phyloP scores from a whole-genome alignment of 2,797 vertebrate genomes.

The Periparus ater region DNA sequence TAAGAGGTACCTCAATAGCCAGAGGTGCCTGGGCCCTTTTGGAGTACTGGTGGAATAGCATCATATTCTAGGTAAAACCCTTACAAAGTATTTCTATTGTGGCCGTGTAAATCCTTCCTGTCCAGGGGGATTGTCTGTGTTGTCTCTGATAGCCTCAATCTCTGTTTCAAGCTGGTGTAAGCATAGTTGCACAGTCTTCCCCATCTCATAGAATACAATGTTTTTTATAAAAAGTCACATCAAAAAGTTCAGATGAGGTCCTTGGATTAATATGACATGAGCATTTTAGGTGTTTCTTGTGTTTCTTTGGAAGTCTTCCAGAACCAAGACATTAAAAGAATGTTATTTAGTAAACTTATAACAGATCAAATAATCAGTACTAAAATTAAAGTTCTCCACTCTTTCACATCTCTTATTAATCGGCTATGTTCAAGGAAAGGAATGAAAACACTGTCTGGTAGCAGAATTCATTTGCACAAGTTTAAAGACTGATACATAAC shows the following conservation, averaged over 20 bases:
- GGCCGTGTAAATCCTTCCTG: not conserved
- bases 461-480: conserved; percentile 14
- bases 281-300: not conserved
- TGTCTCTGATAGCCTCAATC: not conserved
- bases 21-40: not conserved
- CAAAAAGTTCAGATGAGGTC: not conserved
- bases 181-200: not conserved
- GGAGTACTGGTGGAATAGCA: not conserved
- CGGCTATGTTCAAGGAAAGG: not conserved
- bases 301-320: not conserved
- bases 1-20: not conserved
- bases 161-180: not conserved
- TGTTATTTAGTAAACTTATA: not conserved
- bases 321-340: not conserved
- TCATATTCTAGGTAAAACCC: not conserved
- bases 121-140: not conserved
- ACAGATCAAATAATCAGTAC: not conserved
- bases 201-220: not conserved
- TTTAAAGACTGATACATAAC: conserved; percentile 27
- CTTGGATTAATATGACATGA: not conserved
- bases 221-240: not conserved
- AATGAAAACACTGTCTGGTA: not conserved
- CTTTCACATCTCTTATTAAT: not conserved
- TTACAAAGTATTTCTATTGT: not conserved
- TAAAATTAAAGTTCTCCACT: not conserved